Evolutionary conservation across 2,113 vertebrate genomes (phyloP), one percentile per base, ranked within the genome.

Genomic region (Mormyrus lacerda): DNA sequence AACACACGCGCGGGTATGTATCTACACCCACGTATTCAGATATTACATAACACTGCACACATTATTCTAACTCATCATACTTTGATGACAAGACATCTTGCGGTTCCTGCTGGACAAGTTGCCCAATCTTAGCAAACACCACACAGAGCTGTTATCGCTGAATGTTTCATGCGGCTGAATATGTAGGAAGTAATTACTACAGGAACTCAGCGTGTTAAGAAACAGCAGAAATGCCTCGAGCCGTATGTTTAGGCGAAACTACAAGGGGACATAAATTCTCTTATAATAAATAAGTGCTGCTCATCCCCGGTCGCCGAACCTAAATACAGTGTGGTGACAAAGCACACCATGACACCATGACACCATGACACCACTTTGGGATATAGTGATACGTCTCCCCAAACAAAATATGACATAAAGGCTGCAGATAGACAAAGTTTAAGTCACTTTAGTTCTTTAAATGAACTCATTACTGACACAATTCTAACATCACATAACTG

Each of bases 101-200:
- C 19, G 31, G 31, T 42, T 76, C 2, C 24, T 15, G 83, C 24
- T 48, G 44, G 83, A 44, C 83, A 83, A 24, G 42, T 35, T 76
- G 27, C 10, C 21, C 35, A 51, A 39, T 73, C 42, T 86, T 35
- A 48, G 61, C 44, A 48, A 58, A 50, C 13, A 69, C 44, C 47
- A 86, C 21, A 53, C 4, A 7, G 11, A 85, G 82, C 45, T 24
- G 58, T 61, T 87, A 73, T 50, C 61, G 21, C n/a, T 42, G 58
- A 69, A 87, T 51, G 6, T 73, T 87, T 87, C 83, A 69, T 87
- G 50, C n/a, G 31, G 55, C 27, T 89, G 21, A 89, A 89, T 69
- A n/a, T 47, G 69, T 87, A 86, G 44, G 9, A 50, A 85, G 83
- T n/a, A 48, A 85, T 85, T 47, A 85, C 44, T 47, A 31, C 83